Conservation (phyloP, 2,888 invertebrate genomes). For the Yponomeuta cagnagella region DNA sequence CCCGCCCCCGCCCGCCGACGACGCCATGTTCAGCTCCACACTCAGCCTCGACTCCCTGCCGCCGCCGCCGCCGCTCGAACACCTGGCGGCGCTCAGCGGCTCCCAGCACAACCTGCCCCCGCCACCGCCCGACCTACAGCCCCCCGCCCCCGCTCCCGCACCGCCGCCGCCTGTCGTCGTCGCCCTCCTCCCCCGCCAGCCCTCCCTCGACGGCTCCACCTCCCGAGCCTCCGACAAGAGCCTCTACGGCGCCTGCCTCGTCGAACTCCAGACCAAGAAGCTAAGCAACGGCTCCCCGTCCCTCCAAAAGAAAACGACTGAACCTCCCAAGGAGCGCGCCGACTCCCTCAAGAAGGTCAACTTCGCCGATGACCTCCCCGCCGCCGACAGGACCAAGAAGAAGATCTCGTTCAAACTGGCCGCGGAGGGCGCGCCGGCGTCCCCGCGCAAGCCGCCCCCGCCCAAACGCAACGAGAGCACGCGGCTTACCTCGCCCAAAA, state of each 20-base stretch:
- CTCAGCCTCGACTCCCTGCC: conserved; percentile 87
- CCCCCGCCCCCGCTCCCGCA: conserved; percentile 22
- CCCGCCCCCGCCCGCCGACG: conserved; percentile 80
- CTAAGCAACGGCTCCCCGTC: conserved; percentile 54
- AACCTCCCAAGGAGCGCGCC: conserved; percentile 65
- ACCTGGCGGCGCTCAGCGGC: conserved; percentile 76
- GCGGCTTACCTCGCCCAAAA: conserved; percentile 84
- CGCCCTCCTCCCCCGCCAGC: conserved; percentile 57
- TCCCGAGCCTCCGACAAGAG: conserved; percentile 67
- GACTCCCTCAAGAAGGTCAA: conserved; percentile 73
- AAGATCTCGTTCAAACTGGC: conserved; percentile 80
- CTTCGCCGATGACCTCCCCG: conserved; percentile 76
- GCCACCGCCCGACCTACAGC: conserved; percentile 78
- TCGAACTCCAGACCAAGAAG: conserved; percentile 74
- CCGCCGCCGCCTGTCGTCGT: conserved; percentile 20
- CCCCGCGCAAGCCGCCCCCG: conserved; percentile 82
- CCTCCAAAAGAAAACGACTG: conserved; percentile 45
- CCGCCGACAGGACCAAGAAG: conserved; percentile 72
- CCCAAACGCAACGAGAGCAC: conserved; percentile 86
- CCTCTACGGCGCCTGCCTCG: conserved; percentile 71
- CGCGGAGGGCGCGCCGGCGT: conserved; percentile 64
- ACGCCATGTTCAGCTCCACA: conserved; percentile 82
- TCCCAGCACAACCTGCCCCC: conserved; percentile 86
- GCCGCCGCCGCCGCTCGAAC: conserved; percentile 81
- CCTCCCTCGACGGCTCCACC: conserved; percentile 71